Evolutionary conservation across 2,113 vertebrate species (phyloP).

Genomic region (Gobius niger): DNA sequence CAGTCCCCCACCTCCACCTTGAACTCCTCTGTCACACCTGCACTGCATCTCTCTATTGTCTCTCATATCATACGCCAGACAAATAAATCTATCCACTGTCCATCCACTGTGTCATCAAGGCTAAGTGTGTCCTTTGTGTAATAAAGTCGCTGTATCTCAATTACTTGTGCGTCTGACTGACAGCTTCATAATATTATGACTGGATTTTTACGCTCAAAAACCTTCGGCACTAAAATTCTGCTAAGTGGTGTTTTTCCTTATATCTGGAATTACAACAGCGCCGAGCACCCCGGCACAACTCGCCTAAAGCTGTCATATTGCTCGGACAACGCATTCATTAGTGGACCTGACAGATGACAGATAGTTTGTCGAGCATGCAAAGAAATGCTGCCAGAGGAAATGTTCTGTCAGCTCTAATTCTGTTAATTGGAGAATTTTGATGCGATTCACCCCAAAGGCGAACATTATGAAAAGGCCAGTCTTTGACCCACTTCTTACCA

Average conservation of each 20-base stretch:
- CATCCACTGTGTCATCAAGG: constrained; percentile 3
- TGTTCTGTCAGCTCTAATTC: constrained; percentile 39
- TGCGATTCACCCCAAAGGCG: constrained; percentile 22
- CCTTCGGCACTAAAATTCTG: constrained; percentile 19
- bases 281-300: constrained; percentile 47
- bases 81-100: background rate
- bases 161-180: constrained; percentile 49
- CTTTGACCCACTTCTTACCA: constrained; percentile 24
- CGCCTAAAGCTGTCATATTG: constrained; percentile 44
- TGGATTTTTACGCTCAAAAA: constrained; percentile 23
- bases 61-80: background rate
- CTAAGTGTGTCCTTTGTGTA: constrained; percentile 46
- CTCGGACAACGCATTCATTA: constrained; percentile 46
- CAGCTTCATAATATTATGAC: constrained; percentile 42
- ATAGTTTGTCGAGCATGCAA: constrained; percentile 30
- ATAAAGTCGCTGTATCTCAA: constrained; percentile 46
- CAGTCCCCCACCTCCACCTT: background rate
- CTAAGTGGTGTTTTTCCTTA: constrained; percentile 58
- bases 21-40: background rate
- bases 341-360: constrained; percentile 36
- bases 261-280: constrained; percentile 24
- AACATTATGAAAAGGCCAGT: constrained; percentile 32
- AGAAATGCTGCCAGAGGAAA: constrained; percentile 29
- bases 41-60: background rate
- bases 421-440: constrained; percentile 42